Conservation (phyloP, 2,888 invertebrate species). For the Halictus ligatus region DNA sequence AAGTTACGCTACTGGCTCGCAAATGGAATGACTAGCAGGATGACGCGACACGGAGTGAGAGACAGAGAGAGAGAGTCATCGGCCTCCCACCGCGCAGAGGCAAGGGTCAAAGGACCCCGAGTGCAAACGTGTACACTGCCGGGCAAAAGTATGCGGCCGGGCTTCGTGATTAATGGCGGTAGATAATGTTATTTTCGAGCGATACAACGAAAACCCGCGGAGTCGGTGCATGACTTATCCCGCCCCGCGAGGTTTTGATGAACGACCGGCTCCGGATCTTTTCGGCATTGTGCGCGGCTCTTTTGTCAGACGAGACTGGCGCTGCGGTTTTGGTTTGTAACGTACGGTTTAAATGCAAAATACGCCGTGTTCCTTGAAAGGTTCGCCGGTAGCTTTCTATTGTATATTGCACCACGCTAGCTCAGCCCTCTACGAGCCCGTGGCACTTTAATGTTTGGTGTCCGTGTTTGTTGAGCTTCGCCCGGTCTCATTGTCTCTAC, state of each 20-base stretch:
- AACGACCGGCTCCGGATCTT: background rate
- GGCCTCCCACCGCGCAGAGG: background rate
- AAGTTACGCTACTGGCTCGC: background rate
- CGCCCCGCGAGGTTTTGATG: background rate
- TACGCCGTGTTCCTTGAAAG: background rate
- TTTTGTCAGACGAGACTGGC: background rate
- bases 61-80: background rate
- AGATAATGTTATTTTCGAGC: background rate
- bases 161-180: background rate
- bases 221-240: background rate
- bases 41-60: background rate
- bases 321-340: background rate
- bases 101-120: conserved; percentile 7
- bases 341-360: background rate
- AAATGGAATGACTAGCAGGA: background rate
- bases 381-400: background rate
- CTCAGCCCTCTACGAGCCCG: background rate
- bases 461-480: background rate
- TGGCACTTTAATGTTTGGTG: background rate
- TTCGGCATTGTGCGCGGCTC: background rate
- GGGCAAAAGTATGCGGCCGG: background rate
- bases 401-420: background rate
- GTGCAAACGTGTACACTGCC: background rate
- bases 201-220: background rate
- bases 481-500: background rate